Evolutionary conservation across 2,797 vertebrate species (phyloP).

Genomic region (Gila robusta): DNA sequence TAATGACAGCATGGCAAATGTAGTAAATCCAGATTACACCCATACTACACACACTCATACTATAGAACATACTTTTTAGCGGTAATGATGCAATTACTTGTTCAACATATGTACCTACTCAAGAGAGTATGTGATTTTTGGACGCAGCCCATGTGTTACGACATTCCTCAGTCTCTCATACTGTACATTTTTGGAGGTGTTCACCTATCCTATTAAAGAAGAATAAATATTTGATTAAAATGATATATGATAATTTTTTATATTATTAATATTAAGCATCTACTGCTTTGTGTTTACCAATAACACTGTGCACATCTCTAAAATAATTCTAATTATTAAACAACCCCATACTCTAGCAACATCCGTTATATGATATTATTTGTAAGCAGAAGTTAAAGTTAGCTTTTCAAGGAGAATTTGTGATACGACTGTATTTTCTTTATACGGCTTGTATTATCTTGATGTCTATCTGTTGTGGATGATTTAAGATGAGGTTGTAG

Average conservation of each 20-base stretch:
- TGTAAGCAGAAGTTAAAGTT: neutral
- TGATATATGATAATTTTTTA: neutral
- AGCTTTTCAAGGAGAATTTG: neutral
- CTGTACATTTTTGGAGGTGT: neutral
- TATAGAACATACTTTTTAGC: no score
- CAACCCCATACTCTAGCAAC: neutral
- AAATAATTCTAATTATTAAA: neutral
- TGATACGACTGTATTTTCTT: neutral
- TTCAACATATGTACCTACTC: no score
- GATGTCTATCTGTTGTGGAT: conserved; percentile 20
- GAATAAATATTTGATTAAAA: neutral
- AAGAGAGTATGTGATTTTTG: no score
- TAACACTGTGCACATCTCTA: neutral
- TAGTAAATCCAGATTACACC: no score
- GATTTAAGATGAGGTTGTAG: conserved; percentile 48
- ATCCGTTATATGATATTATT: neutral
- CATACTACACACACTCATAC: no score
- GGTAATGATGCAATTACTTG: no score
- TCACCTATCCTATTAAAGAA: neutral
- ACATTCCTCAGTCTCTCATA: neutral
- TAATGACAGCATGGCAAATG: no score
- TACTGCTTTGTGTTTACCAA: neutral
- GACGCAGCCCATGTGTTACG: neutral
- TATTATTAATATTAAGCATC: neutral
- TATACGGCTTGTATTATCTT: neutral